A percentile compares a stretch with the other conserved stretches of the same genome.
These are phyloP conservation scores for Dorcus hopei DNA, from an alignment of 2,888 invertebrate species.

Conservation along the genomic window DNA sequence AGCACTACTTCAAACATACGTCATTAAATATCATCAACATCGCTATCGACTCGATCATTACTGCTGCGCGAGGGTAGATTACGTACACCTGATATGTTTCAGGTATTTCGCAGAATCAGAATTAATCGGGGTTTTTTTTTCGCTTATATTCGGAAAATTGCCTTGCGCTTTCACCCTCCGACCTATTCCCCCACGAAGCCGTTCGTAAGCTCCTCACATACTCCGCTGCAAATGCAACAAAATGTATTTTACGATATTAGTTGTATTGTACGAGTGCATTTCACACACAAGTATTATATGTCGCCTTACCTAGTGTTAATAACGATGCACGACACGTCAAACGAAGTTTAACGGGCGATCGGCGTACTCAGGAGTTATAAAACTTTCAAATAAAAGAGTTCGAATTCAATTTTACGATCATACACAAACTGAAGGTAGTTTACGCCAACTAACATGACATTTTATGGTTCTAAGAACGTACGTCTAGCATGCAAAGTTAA, in stretches of 20 bases:
- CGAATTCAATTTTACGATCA: slow-evolving; percentile 11
- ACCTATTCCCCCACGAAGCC: no score
- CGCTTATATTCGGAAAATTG: background rate
- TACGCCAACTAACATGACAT: background rate
- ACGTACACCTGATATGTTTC: background rate
- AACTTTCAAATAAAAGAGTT: slow-evolving; percentile 15
- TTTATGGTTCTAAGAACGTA: background rate
- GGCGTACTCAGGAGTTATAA: slow-evolving; percentile 22
- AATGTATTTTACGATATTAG: no score
- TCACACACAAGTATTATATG: background rate
- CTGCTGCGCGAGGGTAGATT: background rate
- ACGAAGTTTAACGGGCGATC: slow-evolving; percentile 16
- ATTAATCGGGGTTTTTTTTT: background rate
- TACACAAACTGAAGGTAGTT: background rate
- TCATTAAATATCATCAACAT: slow-evolving; percentile 27
- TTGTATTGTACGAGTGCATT: background rate
- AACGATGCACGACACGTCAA: slow-evolving; percentile 12
- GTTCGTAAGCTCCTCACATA: no score
- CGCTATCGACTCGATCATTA: slow-evolving; percentile 4
- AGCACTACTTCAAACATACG: slow-evolving; percentile 24
- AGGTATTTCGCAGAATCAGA: background rate
- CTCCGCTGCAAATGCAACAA: no score
- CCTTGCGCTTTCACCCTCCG: no score
- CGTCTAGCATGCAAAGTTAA: background rate
- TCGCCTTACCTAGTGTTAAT: slow-evolving; percentile 7